These are phyloP conservation scores for Clupea harengus DNA, from an alignment of 2,113 vertebrate genomes.

Conservation along the genomic window DNA sequence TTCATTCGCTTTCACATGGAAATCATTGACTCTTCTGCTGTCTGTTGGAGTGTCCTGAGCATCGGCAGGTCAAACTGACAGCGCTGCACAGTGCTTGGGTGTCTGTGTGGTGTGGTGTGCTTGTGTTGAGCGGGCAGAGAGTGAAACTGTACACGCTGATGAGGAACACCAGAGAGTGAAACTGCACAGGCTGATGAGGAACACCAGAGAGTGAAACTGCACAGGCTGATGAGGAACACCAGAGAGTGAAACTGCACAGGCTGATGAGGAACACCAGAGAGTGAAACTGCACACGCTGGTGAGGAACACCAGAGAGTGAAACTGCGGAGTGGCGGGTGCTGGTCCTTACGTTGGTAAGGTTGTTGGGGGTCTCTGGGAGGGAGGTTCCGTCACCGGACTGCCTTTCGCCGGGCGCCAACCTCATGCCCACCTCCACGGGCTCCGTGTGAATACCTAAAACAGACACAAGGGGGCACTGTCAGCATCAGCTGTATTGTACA, in stretches of 20 bases:
- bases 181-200: too few species aligned
- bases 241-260: too few species aligned
- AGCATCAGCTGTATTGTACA: not conserved
- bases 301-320: too few species aligned
- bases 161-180: too few species aligned
- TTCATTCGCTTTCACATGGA: not conserved
- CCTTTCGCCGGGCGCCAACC: conserved; percentile 87
- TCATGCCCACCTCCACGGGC: conserved; percentile 76
- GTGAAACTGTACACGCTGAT: not conserved
- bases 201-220: not conserved
- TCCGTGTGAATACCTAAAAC: conserved; percentile 71
- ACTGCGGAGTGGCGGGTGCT: not conserved
- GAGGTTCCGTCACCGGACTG: conserved; percentile 95
- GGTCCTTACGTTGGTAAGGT: conserved; percentile 72
- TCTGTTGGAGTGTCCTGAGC: not conserved
- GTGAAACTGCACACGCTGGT: not conserved
- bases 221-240: too few species aligned
- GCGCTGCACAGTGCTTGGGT: not conserved
- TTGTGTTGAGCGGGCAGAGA: not conserved
- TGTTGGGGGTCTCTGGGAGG: conserved; percentile 91
- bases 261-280: not conserved
- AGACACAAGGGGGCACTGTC: conserved; percentile 8
- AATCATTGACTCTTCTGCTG: not conserved
- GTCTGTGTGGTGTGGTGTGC: not conserved
- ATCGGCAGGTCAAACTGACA: not conserved